A percentile compares a stretch with the other conserved stretches of the same genome.
Evolutionary conservation across 2,888 invertebrate genomes (phyloP).

Genomic region (Agonopterix heracliana): DNA sequence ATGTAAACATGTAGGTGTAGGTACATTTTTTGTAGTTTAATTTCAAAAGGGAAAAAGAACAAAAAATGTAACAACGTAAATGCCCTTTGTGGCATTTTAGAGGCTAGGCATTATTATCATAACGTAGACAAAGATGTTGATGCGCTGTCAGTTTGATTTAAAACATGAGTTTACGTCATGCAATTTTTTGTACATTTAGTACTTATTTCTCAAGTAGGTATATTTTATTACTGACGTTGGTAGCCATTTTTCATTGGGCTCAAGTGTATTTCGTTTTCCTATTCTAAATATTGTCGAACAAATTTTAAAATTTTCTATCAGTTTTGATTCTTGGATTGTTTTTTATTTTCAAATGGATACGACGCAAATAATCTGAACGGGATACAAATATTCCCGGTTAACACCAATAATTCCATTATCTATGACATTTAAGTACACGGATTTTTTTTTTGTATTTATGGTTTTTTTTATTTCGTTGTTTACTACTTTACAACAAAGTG

Average conservation of each 20-base stretch:
- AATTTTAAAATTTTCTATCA: constrained; percentile 6
- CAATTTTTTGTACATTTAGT: background rate
- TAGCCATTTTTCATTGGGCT: background rate
- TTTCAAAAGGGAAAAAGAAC: background rate
- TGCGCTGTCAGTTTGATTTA: constrained; percentile 49
- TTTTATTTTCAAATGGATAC: constrained; percentile 52
- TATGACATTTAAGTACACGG: constrained; percentile 64
- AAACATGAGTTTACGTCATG: background rate
- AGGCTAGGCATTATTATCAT: constrained; percentile 49
- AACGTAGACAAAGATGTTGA: constrained; percentile 43
- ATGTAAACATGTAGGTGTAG: background rate
- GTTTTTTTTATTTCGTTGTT: constrained; percentile 67
- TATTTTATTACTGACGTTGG: no score
- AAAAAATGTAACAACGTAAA: constrained; percentile 49
- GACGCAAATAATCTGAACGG: constrained; percentile 32
- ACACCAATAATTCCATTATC: constrained; percentile 61
- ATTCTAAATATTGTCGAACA: constrained; percentile 14
- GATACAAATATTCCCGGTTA: constrained; percentile 35
- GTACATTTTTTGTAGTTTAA: background rate
- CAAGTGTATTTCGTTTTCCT: constrained; percentile 1
- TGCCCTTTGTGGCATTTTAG: constrained; percentile 60
- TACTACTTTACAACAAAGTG: constrained; percentile 51
- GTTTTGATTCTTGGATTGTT: constrained; percentile 11
- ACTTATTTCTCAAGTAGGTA: no score
- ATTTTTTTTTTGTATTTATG: constrained; percentile 64